Conservation (phyloP, 2,113 vertebrate genomes). For the Nerophis lumbriciformis region DNA sequence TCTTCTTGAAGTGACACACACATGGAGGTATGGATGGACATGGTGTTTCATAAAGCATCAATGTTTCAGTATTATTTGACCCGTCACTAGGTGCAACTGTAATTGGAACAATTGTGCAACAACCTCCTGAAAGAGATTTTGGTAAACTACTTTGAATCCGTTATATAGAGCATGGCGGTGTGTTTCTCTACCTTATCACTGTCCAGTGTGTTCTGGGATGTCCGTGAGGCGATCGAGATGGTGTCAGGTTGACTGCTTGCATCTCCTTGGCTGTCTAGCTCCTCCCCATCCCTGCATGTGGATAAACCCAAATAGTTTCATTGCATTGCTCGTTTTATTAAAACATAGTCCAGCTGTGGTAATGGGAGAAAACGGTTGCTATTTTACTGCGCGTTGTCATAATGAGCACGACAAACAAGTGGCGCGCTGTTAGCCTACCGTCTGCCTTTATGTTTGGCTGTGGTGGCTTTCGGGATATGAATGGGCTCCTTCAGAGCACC, state of each 20-base stretch:
- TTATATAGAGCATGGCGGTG: not conserved
- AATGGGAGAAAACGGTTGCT: not conserved
- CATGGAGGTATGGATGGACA: no score
- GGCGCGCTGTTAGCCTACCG: constrained; percentile 61
- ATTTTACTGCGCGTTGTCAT: not conserved
- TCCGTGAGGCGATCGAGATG: constrained; percentile 95
- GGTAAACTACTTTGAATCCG: no score
- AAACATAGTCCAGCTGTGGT: not conserved
- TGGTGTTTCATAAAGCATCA: no score
- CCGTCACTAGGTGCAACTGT: no score
- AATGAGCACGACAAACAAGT: not conserved
- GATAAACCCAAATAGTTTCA: not conserved
- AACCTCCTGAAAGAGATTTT: no score
- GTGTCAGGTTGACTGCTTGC: constrained; percentile 98
- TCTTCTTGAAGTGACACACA: no score
- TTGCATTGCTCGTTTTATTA: not conserved
- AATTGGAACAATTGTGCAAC: no score
- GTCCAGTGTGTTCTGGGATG: constrained; percentile 97
- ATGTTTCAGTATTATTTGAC: no score
- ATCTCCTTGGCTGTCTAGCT: constrained; percentile 96
- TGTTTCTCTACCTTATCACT: constrained; percentile 87
- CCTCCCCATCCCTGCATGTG: constrained; percentile 88
- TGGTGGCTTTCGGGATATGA: constrained; percentile 93
- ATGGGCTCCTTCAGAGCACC: constrained; percentile 98
- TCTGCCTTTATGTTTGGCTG: constrained; percentile 88